Evolutionary conservation across 2,113 vertebrate species (phyloP).

Genomic region (Psilopsiagon aurifrons): DNA sequence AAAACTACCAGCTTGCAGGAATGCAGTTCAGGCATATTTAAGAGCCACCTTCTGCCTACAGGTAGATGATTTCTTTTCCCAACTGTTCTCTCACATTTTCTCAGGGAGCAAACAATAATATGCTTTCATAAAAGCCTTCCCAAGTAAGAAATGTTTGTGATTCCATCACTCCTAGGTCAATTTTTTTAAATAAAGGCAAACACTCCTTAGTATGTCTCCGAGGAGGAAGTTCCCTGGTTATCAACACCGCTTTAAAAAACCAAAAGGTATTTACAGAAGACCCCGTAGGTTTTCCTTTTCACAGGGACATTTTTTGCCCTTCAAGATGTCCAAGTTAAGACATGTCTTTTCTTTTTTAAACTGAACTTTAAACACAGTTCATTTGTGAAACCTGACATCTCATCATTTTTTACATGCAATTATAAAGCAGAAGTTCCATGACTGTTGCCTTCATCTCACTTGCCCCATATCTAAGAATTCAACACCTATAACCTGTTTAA

Average conservation of each 20-base stretch:
- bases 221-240: not conserved
- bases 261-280: not conserved
- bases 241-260: not conserved
- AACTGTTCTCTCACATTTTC: not conserved
- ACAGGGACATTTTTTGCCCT: not conserved
- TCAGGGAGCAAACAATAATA: not conserved
- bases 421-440: not conserved
- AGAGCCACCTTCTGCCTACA: not conserved
- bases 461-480: not conserved
- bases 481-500: not conserved
- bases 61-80: not conserved
- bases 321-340: not conserved
- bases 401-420: not conserved
- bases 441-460: not conserved
- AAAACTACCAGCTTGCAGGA: not conserved
- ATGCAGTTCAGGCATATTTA: not conserved
- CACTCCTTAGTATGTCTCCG: not conserved
- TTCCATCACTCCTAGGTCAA: not conserved
- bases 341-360: not conserved
- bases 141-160: not conserved
- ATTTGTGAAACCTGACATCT: not conserved
- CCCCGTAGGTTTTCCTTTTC: not conserved
- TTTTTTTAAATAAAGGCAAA: not conserved
- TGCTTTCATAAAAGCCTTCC: not conserved
- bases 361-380: not conserved